These are phyloP conservation scores for Sylvilagus bachmani DNA, from an alignment of 2,113 vertebrate species.

Conservation along the genomic window DNA sequence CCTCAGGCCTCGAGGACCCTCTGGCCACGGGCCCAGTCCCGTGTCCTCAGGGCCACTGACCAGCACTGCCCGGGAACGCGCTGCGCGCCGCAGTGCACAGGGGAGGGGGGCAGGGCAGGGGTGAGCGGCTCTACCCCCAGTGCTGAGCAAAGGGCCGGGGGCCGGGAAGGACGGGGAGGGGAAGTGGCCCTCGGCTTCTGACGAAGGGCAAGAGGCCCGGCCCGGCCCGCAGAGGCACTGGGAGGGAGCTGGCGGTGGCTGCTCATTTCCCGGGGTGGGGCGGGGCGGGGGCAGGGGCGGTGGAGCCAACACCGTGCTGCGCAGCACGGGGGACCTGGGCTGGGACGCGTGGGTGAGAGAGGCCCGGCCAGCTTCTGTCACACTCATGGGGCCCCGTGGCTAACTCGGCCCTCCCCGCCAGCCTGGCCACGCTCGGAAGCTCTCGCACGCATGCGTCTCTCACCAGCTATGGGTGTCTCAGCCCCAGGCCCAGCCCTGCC, in stretches of 20 bases:
- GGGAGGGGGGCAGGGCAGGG: neutral
- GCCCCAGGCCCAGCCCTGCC: neutral
- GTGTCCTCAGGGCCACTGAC: neutral
- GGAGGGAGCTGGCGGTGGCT: neutral
- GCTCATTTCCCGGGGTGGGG: neutral
- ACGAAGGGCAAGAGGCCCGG: neutral
- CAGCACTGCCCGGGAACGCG: neutral
- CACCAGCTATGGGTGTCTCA: neutral
- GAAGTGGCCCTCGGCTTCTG: neutral
- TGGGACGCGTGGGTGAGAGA: fast-evolving
- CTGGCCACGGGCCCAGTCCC: neutral
- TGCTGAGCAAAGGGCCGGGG: too few relatives aligned
- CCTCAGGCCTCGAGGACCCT: too few relatives aligned
- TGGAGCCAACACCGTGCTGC: too few relatives aligned
- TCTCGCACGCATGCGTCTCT: neutral
- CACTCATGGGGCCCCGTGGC: too few relatives aligned
- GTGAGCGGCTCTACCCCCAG: neutral
- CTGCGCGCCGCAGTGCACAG: neutral
- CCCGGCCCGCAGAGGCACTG: neutral
- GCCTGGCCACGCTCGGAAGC: neutral
- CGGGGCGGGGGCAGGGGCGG: neutral
- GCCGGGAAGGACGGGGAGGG: neutral
- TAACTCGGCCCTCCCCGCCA: neutral
- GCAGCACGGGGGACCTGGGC: neutral
- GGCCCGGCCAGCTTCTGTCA: too few relatives aligned